A percentile compares a stretch with the other conserved stretches of the same genome.
These are phyloP conservation scores for Pterostichus niger DNA, from an alignment of 2,888 invertebrate genomes.

Conservation along the genomic window DNA sequence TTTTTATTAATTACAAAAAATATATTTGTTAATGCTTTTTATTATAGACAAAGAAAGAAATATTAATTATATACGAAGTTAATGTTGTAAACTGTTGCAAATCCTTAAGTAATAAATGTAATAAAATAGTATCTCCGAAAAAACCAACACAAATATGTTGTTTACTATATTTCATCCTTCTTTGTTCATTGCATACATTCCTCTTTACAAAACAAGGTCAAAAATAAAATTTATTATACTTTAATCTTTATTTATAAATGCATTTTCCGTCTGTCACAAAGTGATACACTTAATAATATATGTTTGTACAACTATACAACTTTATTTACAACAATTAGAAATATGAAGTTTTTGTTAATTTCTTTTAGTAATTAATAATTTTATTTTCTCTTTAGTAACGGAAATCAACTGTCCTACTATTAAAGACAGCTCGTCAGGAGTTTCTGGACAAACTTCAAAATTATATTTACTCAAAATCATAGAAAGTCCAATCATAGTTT, in stretches of 20 bases:
- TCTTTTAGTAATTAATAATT: conserved; percentile 39
- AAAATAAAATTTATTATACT: not conserved
- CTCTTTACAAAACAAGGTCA: not conserved
- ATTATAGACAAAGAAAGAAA: conserved; percentile 64
- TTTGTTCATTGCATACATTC: not conserved
- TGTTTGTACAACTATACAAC: too few relatives aligned
- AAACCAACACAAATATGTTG: conserved; percentile 18
- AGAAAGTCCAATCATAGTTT: conserved; percentile 58
- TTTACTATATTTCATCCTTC: not conserved
- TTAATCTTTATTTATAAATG: conserved; percentile 12
- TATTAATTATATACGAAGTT: conserved; percentile 66
- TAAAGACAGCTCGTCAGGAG: conserved; percentile 20
- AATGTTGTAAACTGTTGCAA: conserved; percentile 67
- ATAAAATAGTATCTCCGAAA: conserved; percentile 62
- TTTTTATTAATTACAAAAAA: conserved; percentile 61
- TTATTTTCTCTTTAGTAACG: conserved; percentile 17
- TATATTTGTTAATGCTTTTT: conserved; percentile 67
- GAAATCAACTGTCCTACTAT: conserved; percentile 14
- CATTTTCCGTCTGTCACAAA: too few relatives aligned
- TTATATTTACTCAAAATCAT: conserved; percentile 61
- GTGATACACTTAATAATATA: too few relatives aligned
- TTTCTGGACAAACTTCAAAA: conserved; percentile 51
- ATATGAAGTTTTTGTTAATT: not conserved
- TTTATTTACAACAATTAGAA: too few relatives aligned
- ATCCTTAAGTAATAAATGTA: conserved; percentile 67